Evolutionary conservation across 2,797 vertebrate species (phyloP).

Genomic region (Zenarchopterus dispar): DNA sequence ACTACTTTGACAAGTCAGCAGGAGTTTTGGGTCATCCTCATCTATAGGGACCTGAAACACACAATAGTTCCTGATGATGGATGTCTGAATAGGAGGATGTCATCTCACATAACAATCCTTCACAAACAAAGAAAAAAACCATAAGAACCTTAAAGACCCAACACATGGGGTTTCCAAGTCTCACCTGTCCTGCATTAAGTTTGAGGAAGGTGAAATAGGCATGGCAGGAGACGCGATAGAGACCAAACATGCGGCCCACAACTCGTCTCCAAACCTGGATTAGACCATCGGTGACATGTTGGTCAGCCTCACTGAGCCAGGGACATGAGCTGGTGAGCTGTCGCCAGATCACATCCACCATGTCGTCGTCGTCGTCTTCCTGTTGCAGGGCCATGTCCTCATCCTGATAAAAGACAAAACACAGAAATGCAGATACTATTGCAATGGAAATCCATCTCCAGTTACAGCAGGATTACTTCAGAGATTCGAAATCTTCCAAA

Average conservation of each 20-base stretch:
- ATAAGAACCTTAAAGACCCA: not conserved
- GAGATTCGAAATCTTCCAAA: no score
- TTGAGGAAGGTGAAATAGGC: conserved; percentile 99
- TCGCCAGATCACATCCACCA: conserved; percentile 96
- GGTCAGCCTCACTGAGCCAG: conserved; percentile 92
- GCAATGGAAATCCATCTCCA: no score
- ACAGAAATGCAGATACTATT: not conserved
- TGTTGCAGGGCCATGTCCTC: conserved; percentile 97
- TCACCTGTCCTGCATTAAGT: conserved; percentile 94
- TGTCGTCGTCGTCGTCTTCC: conserved; percentile 94
- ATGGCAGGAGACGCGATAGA: conserved; percentile 95
- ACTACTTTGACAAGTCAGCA: conserved; percentile 81
- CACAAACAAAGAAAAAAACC: not conserved
- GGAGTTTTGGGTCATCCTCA: conserved; percentile 92
- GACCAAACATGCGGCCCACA: conserved; percentile 95
- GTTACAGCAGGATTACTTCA: no score
- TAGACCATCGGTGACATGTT: conserved; percentile 90
- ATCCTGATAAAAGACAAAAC: conserved; percentile 80
- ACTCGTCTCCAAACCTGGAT: conserved; percentile 95
- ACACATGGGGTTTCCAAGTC: not conserved
- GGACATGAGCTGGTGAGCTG: conserved; percentile 92
- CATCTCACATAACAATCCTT: no score
- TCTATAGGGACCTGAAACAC: conserved; percentile 86
- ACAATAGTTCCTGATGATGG: not conserved
- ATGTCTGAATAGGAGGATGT: not conserved